These are phyloP conservation scores for Ctenicera cuprea DNA, from an alignment of 2,888 invertebrate genomes.

Conservation along the genomic window DNA sequence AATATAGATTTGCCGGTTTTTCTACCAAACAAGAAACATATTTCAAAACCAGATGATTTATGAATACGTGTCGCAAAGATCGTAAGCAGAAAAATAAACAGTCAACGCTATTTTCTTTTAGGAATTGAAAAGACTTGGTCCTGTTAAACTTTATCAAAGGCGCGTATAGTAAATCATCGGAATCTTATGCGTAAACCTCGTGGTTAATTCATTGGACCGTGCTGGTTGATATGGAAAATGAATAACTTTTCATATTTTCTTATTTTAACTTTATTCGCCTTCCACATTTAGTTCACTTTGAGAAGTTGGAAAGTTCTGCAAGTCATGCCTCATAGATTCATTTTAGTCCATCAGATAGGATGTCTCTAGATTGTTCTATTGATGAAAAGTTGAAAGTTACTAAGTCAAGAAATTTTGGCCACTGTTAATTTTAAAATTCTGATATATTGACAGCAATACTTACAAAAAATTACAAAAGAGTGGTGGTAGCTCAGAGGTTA, in stretches of 20 bases:
- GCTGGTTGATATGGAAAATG: constrained; percentile 11
- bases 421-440: no score
- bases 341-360: no score
- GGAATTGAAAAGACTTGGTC: constrained; percentile 25
- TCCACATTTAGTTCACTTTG: no score
- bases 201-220: constrained; percentile 24
- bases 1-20: constrained; percentile 28
- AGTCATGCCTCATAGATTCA: no score
- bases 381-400: no score
- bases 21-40: constrained; percentile 20
- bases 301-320: no score
- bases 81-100: constrained; percentile 37
- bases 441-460: no score
- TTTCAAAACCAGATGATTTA: constrained; percentile 37
- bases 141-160: constrained; percentile 28
- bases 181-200: constrained; percentile 11
- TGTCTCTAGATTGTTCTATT: no score
- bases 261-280: not conserved
- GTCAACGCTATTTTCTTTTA: constrained; percentile 22
- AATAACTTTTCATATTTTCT: constrained; percentile 7
- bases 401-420: no score
- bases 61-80: constrained; percentile 10
- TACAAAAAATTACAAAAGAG: no score
- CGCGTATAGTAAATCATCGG: not conserved
- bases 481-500: no score